Conservation (phyloP, 2,797 vertebrate species). For the Muraenolepis orangiensis region DNA sequence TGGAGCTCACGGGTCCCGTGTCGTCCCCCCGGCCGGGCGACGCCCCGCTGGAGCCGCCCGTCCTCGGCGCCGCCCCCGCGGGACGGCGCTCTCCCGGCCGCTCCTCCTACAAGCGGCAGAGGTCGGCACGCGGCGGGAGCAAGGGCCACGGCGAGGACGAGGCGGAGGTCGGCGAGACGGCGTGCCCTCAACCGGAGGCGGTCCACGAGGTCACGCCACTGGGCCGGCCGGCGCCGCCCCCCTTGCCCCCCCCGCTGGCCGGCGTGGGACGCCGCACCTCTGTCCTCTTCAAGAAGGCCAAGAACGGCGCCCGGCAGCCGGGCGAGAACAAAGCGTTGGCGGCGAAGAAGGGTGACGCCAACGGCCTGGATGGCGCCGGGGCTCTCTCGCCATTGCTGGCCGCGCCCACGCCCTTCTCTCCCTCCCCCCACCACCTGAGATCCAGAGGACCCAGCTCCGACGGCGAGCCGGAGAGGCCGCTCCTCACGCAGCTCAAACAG, state of each 20-base stretch:
- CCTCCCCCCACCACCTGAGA: conserved; percentile 73
- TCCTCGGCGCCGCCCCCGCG: conserved; percentile 82
- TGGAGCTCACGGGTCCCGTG: conserved; percentile 88
- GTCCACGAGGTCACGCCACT: conserved; percentile 74
- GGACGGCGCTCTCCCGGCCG: conserved; percentile 78
- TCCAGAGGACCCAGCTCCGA: conserved; percentile 76
- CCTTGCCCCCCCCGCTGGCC: conserved; percentile 50
- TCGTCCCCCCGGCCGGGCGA: conserved; percentile 87
- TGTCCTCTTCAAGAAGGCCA: conserved; percentile 90
- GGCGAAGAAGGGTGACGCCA: conserved; percentile 63
- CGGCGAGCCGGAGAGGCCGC: conserved; percentile 75
- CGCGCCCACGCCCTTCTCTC: conserved; percentile 55
- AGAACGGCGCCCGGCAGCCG: conserved; percentile 80
- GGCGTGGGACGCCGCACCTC: conserved; percentile 87
- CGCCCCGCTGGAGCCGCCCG: conserved; percentile 85
- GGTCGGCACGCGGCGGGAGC: conserved; percentile 67
- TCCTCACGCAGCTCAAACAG: conserved; percentile 60
- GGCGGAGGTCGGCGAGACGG: conserved; percentile 65
- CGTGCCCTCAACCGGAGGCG: conserved; percentile 67
- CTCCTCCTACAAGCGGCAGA: conserved; percentile 81
- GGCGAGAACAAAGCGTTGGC: conserved; percentile 70
- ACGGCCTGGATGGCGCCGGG: conserved; percentile 44
- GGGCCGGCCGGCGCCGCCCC: conserved; percentile 38
- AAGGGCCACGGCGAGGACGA: conserved; percentile 70
- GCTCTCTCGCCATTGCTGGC: conserved; percentile 35